Conservation (phyloP, 1,140 invertebrate genomes). For the Lerema accius region DNA sequence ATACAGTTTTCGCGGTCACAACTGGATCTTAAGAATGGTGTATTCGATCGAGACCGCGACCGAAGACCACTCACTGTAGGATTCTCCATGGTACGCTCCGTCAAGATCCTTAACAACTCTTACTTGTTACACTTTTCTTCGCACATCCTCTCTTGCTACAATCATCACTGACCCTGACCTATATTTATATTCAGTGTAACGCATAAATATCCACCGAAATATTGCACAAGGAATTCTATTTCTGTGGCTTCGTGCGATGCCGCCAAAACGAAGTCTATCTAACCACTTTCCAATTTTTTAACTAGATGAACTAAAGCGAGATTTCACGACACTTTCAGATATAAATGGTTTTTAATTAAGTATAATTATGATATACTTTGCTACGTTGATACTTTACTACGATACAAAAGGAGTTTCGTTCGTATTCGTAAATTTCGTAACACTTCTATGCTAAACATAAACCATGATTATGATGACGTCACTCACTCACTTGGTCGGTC, state of each 20-base stretch:
- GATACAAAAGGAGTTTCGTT: slow-evolving; percentile 45
- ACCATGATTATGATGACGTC: slow-evolving; percentile 65
- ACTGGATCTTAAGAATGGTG: slow-evolving; percentile 83
- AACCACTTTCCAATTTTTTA: slow-evolving; percentile 38
- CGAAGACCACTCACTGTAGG: slow-evolving; percentile 71
- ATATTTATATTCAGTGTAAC: slow-evolving; percentile 57
- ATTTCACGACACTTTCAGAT: slow-evolving; percentile 16
- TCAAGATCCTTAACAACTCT: slow-evolving; percentile 12
- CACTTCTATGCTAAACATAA: slow-evolving; percentile 69
- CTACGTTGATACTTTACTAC: slow-evolving; percentile 4
- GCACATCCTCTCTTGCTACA: slow-evolving; percentile 46
- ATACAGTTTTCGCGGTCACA: slow-evolving; percentile 81
- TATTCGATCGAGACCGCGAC: slow-evolving; percentile 85
- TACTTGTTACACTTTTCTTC: slow-evolving; percentile 28
- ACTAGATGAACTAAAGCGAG: slow-evolving; percentile 15
- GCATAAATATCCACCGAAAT: slow-evolving; percentile 53
- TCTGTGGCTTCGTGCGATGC: slow-evolving; percentile 73
- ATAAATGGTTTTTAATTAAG: slow-evolving; percentile 36
- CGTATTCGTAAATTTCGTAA: slow-evolving; percentile 71
- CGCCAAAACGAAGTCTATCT: slow-evolving; percentile 73
- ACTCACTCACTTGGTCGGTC: slow-evolving; percentile 49
- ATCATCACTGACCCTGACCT: slow-evolving; percentile 43
- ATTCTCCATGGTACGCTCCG: slow-evolving; percentile 69
- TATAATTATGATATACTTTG: slow-evolving; percentile 32
- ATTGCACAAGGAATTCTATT: slow-evolving; percentile 82